A percentile compares a stretch with the other conserved stretches of the same genome.
Conservation (phyloP, 2,888 invertebrate species). For the Drosophila borealis region DNA sequence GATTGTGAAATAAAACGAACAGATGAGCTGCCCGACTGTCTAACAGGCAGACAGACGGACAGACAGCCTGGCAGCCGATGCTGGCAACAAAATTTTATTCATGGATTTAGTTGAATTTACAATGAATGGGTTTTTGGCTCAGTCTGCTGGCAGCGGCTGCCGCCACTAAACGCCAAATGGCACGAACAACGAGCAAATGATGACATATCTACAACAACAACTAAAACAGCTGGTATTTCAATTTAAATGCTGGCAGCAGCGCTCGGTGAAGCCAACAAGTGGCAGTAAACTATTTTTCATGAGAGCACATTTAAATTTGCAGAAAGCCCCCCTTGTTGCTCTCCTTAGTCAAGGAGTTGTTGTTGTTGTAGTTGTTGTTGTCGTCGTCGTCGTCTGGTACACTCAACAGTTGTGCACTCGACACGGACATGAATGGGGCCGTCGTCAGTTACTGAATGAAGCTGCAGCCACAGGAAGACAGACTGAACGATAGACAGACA, state of each 20-base stretch:
- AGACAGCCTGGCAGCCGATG: conserved; percentile 23
- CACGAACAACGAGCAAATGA: conserved; percentile 75
- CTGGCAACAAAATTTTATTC: conserved; percentile 73
- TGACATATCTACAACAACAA: conserved; percentile 57
- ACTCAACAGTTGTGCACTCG: conserved; percentile 63
- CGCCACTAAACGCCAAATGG: conserved; percentile 60
- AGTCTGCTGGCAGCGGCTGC: conserved; percentile 33
- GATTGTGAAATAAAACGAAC: conserved; percentile 71
- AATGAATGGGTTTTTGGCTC: conserved; percentile 73
- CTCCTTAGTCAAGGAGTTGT: conserved; percentile 29
- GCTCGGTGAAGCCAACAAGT: conserved; percentile 71
- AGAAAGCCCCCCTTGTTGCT: conserved; percentile 5
- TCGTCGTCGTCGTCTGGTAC: conserved; percentile 43
- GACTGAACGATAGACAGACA: conserved; percentile 4
- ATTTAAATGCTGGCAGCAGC: conserved; percentile 66
- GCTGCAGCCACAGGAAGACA: conserved; percentile 50
- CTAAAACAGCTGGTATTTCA: conserved; percentile 63
- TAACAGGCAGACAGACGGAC: conserved; percentile 5
- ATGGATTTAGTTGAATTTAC: conserved; percentile 79
- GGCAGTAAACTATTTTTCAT: conserved; percentile 73
- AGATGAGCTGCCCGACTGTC: conserved; percentile 44
- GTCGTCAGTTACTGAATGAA: conserved; percentile 56
- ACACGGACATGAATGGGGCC: conserved; percentile 66
- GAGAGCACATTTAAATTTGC: conserved; percentile 56
- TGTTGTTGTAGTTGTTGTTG: conserved; percentile 26